Percentiles rank a stretch among this genome's conserved stretches.
These are phyloP conservation scores for Protomyctophum bolini DNA, from an alignment of 2,113 vertebrate species.

Conservation along the genomic window DNA sequence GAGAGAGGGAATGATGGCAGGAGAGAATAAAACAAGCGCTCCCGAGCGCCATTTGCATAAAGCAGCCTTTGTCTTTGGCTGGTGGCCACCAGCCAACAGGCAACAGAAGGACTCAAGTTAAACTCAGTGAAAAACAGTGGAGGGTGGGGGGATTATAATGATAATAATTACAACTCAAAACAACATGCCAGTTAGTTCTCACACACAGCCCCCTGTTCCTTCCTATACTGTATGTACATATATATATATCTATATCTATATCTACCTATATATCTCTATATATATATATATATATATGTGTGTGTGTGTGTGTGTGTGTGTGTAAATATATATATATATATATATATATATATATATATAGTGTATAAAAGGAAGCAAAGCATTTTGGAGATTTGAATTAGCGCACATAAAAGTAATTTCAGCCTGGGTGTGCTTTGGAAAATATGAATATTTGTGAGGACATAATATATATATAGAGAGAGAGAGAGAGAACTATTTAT, in stretches of 20 bases:
- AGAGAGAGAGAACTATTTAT: conserved; percentile 46
- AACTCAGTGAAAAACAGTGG: conserved; percentile 75
- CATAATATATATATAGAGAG: conserved; percentile 26
- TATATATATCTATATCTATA: conserved; percentile 44
- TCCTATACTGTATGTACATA: conserved; percentile 56
- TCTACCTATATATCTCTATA: no score
- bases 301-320: no score
- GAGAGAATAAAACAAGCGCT: conserved; percentile 66
- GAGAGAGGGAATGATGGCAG: conserved; percentile 3
- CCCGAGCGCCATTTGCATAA: conserved; percentile 80
- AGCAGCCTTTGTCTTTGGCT: conserved; percentile 82
- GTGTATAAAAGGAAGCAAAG: conserved; percentile 34
- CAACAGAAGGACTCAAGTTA: conserved; percentile 84
- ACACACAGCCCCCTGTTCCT: conserved; percentile 42
- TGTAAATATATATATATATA: no score
- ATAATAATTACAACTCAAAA: conserved; percentile 68
- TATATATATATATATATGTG: no score
- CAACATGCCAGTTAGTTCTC: conserved; percentile 59
- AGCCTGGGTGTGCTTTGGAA: conserved; percentile 35
- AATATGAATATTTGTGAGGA: conserved; percentile 47
- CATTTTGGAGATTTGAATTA: conserved; percentile 68
- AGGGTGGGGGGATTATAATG: conserved; percentile 40
- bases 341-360: conserved; percentile 45
- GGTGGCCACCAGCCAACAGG: conserved; percentile 78
- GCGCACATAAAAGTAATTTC: conserved; percentile 60